Conservation (phyloP, 1,140 invertebrate genomes). For the Grapholita molesta region DNA sequence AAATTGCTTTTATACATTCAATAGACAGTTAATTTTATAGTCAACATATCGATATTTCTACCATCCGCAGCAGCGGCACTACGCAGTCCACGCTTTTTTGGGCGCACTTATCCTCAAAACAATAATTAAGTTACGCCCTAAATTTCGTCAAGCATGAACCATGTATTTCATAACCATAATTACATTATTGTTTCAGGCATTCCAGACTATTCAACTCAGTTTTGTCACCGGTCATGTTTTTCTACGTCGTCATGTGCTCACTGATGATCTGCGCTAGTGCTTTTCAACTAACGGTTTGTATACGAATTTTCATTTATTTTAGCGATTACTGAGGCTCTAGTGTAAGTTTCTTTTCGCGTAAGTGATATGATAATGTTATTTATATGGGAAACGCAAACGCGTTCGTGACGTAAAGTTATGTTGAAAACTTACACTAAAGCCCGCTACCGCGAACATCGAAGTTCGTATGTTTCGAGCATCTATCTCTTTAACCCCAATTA, state of each 20-base stretch:
- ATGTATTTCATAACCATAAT: too few relatives aligned
- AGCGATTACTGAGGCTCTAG: too few relatives aligned
- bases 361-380: too few relatives aligned
- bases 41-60: neutral
- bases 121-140: slow-evolving; percentile 7
- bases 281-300: slow-evolving; percentile 60
- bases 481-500: too few relatives aligned
- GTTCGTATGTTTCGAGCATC: too few relatives aligned
- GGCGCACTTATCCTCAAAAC: neutral
- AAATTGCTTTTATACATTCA: too few relatives aligned
- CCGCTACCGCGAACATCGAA: too few relatives aligned
- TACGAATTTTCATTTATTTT: neutral
- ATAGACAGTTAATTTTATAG: too few relatives aligned
- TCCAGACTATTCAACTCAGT: slow-evolving; percentile 59
- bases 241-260: slow-evolving; percentile 61
- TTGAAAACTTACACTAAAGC: too few relatives aligned
- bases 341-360: too few relatives aligned
- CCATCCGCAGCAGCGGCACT: neutral
- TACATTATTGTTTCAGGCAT: slow-evolving; percentile 49
- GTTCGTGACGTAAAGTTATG: too few relatives aligned
- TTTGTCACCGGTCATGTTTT: slow-evolving; percentile 63
- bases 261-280: slow-evolving; percentile 62
- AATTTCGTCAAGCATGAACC: neutral
- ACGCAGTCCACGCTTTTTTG: neutral
- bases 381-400: too few relatives aligned